phyloP scores from a whole-genome alignment of 2,888 invertebrate species.

The Lochmaea crataegi region DNA sequence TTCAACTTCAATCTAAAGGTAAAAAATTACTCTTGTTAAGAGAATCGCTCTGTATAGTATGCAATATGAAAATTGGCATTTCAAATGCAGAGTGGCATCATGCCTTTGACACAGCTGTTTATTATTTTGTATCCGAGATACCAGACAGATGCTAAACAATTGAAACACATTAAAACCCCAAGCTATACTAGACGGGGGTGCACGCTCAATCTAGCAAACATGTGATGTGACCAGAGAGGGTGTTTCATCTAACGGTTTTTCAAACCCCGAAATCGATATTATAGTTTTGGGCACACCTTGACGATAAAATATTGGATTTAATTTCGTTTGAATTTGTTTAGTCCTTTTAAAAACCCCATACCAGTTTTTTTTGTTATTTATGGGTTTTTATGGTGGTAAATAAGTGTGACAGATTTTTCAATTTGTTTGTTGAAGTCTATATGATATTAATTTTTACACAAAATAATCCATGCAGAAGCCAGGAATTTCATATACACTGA shows the following conservation, averaged over 20 bases:
- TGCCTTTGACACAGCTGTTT: constrained; percentile 42
- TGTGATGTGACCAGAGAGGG: constrained; percentile 40
- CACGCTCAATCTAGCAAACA: constrained; percentile 34
- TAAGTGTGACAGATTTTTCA: too few species aligned
- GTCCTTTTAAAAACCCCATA: not conserved
- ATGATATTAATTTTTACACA: too few species aligned
- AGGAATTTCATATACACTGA: too few species aligned
- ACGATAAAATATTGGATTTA: constrained; percentile 8
- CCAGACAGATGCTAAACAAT: constrained; percentile 49
- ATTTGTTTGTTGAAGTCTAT: too few species aligned
- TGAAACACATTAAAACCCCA: constrained; percentile 35
- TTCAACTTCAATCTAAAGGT: not conserved
- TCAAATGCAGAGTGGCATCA: constrained; percentile 10
- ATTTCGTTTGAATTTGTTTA: not conserved
- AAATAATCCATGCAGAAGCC: too few species aligned
- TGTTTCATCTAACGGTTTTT: constrained; percentile 46
- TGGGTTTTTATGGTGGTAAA: too few species aligned
- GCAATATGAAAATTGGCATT: constrained; percentile 8
- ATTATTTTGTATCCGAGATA: constrained; percentile 36
- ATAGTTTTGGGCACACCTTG: not conserved
- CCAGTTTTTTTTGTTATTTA: not conserved
- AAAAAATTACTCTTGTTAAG: not conserved
- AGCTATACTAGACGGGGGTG: constrained; percentile 42
- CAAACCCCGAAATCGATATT: constrained; percentile 29
- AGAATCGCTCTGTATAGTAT: not conserved